These are phyloP conservation scores for Girardinichthys multiradiatus DNA, from an alignment of 2,113 vertebrate genomes.

Conservation along the genomic window DNA sequence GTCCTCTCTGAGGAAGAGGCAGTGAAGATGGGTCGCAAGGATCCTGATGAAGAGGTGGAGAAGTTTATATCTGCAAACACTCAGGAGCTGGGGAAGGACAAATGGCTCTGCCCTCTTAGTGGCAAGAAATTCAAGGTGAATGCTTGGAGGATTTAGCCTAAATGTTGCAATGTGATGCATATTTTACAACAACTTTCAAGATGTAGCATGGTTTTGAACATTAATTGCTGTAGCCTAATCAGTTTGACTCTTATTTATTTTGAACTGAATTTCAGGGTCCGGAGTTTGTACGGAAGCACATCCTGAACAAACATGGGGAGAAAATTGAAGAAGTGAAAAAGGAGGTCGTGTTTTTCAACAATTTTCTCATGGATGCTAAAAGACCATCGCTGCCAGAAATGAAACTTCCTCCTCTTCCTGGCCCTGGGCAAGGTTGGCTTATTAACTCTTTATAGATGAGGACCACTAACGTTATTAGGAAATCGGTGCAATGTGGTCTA, in stretches of 20 bases:
- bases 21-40: slow-evolving; percentile 89
- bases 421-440: slow-evolving; percentile 82
- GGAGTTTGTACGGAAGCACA: slow-evolving; percentile 94
- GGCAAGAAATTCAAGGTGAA: slow-evolving; percentile 94
- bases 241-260: not conserved
- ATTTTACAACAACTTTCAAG: not conserved
- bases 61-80: slow-evolving; percentile 94
- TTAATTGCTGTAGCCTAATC: too few species aligned
- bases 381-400: slow-evolving; percentile 88
- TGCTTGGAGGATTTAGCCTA: not conserved
- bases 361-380: slow-evolving; percentile 92
- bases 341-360: slow-evolving; percentile 92
- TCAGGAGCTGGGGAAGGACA: slow-evolving; percentile 94
- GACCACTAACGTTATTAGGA: not conserved
- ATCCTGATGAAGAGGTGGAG: slow-evolving; percentile 91
- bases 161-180: not conserved
- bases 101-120: slow-evolving; percentile 94
- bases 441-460: not conserved
- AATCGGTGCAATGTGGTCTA: not conserved
- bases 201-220: not conserved
- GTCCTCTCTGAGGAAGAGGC: slow-evolving; percentile 90
- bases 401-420: slow-evolving; percentile 87
- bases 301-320: slow-evolving; percentile 92
- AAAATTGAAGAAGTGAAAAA: slow-evolving; percentile 95
- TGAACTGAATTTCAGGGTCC: slow-evolving; percentile 81